Evolutionary conservation across 2,113 vertebrate genomes (phyloP).

Genomic region (Gobio gobio): DNA sequence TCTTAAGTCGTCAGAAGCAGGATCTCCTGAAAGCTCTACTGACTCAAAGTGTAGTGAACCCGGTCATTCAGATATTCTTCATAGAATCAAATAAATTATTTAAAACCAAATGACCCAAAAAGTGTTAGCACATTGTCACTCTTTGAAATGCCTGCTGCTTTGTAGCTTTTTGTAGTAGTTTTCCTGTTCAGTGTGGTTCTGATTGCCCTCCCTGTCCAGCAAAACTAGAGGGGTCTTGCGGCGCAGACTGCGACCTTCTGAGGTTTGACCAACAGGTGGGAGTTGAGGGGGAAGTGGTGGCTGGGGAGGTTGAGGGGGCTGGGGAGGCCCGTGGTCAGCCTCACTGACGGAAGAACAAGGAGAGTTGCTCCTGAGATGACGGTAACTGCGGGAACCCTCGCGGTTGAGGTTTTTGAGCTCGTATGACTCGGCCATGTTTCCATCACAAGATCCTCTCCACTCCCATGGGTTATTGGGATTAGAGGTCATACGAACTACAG

Average conservation of each 20-base stretch:
- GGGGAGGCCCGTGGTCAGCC: constrained; percentile 68
- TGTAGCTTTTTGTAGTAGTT: constrained; percentile 87
- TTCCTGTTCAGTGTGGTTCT: constrained; percentile 77
- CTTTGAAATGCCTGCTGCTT: constrained; percentile 78
- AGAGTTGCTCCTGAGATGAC: constrained; percentile 74
- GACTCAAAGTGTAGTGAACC: not conserved
- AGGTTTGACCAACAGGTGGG: constrained; percentile 67
- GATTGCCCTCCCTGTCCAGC: constrained; percentile 64
- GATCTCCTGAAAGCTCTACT: constrained; percentile 15
- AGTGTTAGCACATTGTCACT: constrained; percentile 65
- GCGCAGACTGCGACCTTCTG: constrained; percentile 74
- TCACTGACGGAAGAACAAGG: constrained; percentile 78
- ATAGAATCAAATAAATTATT: constrained; percentile 3
- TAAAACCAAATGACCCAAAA: constrained; percentile 25
- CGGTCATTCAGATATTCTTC: constrained; percentile 13
- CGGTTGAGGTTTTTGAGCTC: constrained; percentile 81
- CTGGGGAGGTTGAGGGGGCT: constrained; percentile 45
- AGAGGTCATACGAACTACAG: constrained; percentile 79
- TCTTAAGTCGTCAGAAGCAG: constrained; percentile 32
- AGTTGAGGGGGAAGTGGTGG: constrained; percentile 56
- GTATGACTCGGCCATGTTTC: constrained; percentile 64
- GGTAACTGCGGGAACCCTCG: constrained; percentile 74
- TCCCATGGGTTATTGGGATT: constrained; percentile 78
- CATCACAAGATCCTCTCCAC: constrained; percentile 75
- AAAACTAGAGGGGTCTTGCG: constrained; percentile 77